Evolutionary conservation across 1,140 invertebrate species (phyloP).

Genomic region (Lepeophtheirus salmonis): DNA sequence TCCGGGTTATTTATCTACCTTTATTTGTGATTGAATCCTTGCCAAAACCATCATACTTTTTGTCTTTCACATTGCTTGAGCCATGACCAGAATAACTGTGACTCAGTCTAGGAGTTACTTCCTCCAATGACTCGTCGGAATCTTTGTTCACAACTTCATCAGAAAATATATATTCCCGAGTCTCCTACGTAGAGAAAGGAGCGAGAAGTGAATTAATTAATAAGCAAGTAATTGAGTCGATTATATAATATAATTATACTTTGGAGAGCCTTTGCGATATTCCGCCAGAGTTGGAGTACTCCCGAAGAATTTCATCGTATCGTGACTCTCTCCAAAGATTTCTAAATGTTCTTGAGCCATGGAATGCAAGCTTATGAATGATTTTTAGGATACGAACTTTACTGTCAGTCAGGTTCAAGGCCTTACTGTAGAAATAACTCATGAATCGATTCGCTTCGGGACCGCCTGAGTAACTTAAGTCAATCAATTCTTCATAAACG

Average conservation of each 20-base stretch:
- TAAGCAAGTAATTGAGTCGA: too few relatives aligned
- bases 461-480: neutral
- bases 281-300: neutral
- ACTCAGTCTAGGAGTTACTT: neutral
- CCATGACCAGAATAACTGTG: neutral
- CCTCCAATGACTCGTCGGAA: neutral
- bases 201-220: neutral
- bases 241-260: slow-evolving; percentile 1
- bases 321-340: neutral
- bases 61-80: neutral
- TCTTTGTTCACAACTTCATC: neutral
- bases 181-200: neutral
- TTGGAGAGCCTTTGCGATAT: neutral
- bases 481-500: neutral
- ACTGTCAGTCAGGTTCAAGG: neutral
- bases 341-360: neutral
- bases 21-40: neutral
- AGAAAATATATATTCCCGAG: neutral
- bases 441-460: neutral
- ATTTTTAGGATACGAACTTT: neutral
- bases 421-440: neutral
- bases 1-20: neutral
- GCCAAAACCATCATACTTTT: neutral
- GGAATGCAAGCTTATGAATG: neutral
- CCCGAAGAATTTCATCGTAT: neutral